These are phyloP conservation scores for Scatophagus argus DNA, from an alignment of 2,113 vertebrate genomes.

Conservation along the genomic window DNA sequence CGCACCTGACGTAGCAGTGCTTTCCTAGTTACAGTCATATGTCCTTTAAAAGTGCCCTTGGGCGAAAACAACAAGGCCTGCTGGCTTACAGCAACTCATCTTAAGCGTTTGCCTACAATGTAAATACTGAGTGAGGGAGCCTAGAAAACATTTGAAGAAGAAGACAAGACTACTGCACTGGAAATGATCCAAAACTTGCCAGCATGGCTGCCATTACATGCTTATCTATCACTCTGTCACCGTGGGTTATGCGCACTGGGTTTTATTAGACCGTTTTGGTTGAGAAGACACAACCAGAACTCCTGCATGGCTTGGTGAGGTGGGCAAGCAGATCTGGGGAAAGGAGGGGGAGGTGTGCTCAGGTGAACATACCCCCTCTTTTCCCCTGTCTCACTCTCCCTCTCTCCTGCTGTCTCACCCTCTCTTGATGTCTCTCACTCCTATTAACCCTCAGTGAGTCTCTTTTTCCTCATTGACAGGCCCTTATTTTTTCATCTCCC, in stretches of 20 bases:
- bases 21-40: not conserved
- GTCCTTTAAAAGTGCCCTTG: not conserved
- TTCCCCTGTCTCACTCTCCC: not conserved
- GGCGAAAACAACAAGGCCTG: not conserved
- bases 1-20: not conserved
- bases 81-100: not conserved
- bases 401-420: constrained; percentile 27
- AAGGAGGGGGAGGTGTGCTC: too few relatives aligned
- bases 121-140: constrained; percentile 37
- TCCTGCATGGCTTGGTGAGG: constrained; percentile 60
- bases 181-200: constrained; percentile 65
- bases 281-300: constrained; percentile 60
- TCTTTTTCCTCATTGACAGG: constrained; percentile 55
- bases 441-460: constrained; percentile 48
- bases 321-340: constrained; percentile 45
- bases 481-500: constrained; percentile 59
- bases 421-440: constrained; percentile 21
- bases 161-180: constrained; percentile 48
- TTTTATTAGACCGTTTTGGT: constrained; percentile 73
- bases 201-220: constrained; percentile 66
- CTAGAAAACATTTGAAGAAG: constrained; percentile 35
- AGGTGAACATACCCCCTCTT: constrained; percentile 30
- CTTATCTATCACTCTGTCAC: constrained; percentile 68
- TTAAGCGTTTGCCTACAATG: constrained; percentile 14
- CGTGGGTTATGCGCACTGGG: constrained; percentile 48